These are phyloP conservation scores for Caenorhabditis uteleia DNA, from an alignment of 2,888 invertebrate species.

Conservation along the genomic window DNA sequence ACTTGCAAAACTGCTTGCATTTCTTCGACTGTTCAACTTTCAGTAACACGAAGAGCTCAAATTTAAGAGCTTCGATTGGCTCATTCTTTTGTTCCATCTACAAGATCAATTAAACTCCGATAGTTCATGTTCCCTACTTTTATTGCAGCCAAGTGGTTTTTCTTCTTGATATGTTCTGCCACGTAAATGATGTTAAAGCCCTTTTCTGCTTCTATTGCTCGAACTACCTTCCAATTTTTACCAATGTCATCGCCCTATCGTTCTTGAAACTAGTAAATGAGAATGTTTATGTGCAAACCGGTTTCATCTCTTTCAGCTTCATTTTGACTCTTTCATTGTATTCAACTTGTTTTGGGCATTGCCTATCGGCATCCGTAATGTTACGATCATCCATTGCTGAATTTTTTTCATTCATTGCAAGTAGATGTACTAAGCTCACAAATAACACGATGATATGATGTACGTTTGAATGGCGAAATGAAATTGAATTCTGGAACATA, in stretches of 20 bases:
- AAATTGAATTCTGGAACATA: too few species aligned
- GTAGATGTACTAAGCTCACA: too few species aligned
- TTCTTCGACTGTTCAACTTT: slow-evolving; percentile 37
- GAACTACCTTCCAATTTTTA: slow-evolving; percentile 43
- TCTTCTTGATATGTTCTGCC: slow-evolving; percentile 31
- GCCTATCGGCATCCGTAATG: slow-evolving; percentile 43
- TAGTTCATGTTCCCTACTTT: slow-evolving; percentile 9
- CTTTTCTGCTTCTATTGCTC: slow-evolving; percentile 36
- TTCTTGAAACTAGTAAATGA: not conserved
- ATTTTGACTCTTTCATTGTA: slow-evolving; percentile 15
- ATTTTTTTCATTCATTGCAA: too few species aligned
- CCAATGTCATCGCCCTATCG: slow-evolving; percentile 35
- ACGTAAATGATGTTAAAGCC: slow-evolving; percentile 49
- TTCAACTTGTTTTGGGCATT: slow-evolving; percentile 28
- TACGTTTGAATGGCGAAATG: too few species aligned
- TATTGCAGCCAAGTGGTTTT: slow-evolving; percentile 31
- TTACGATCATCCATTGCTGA: slow-evolving; percentile 38
- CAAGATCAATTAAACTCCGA: not conserved
- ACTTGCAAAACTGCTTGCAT: slow-evolving; percentile 45
- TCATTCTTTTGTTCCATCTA: slow-evolving; percentile 44
- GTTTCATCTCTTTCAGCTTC: slow-evolving; percentile 24
- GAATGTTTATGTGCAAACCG: slow-evolving; percentile 4
- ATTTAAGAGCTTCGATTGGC: slow-evolving; percentile 36
- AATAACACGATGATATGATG: too few species aligned
- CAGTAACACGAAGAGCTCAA: slow-evolving; percentile 44